phyloP scores from a whole-genome alignment of 2,113 vertebrate genomes.

The Terrapene triunguis region DNA sequence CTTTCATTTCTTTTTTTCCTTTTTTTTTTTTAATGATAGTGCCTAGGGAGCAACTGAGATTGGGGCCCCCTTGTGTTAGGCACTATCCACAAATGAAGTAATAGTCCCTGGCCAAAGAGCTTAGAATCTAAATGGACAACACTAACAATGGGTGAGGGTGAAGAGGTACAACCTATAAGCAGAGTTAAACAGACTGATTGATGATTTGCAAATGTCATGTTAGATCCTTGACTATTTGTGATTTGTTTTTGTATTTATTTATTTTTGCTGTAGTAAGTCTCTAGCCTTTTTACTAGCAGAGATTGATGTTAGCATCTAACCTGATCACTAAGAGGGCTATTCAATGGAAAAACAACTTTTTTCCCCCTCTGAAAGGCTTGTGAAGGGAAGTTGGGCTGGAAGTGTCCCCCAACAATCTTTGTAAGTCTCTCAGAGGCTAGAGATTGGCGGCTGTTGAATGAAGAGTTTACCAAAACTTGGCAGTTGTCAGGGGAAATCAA shows the following conservation, averaged over 20 bases:
- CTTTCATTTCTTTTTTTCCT: background rate
- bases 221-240: background rate
- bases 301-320: background rate
- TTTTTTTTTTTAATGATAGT: background rate
- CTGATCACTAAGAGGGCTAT: background rate
- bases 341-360: background rate
- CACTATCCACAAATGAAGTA: too few species aligned
- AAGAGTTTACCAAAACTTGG: background rate
- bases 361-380: background rate
- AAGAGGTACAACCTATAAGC: background rate
- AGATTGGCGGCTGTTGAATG: background rate
- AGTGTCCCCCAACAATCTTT: accelerated
- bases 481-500: background rate
- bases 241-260: background rate
- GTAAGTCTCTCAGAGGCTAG: background rate
- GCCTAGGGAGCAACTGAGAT: too few species aligned
- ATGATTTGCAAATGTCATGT: background rate
- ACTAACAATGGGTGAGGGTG: background rate
- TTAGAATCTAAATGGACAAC: background rate
- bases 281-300: too few species aligned
- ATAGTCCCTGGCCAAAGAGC: background rate
- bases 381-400: background rate
- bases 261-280: background rate
- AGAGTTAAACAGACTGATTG: background rate
- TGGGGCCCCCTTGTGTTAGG: too few species aligned